Evolutionary conservation across 2,113 vertebrate genomes (phyloP), one percentile per base, ranked within the genome.

Genomic region (Chloropsis cyanopogon): DNA sequence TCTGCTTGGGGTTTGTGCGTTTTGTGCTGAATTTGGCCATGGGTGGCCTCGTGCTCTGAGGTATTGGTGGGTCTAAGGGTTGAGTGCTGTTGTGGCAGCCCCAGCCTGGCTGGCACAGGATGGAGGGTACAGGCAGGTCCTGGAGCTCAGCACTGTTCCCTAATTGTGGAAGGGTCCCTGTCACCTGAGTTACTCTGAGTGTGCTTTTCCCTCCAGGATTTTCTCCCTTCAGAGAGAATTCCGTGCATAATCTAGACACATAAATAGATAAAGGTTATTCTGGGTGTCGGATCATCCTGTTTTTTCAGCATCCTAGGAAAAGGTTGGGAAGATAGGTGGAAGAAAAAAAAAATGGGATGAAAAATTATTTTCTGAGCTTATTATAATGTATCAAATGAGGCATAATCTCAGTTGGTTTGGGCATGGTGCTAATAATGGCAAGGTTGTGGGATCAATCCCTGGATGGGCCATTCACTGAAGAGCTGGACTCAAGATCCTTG

Each of bases 391-490:
- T 33, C 1, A 46, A 54, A 29, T 25, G 16, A 41, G 33, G 33
- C 6, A 31, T 24, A 16, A 37, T 37, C 41, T 46, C 41, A 20
- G 1, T 12, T 19, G 26, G 26, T 46, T 66, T 66, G 41, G 22
- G 33, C 15, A 31, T 20, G 41, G 12, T 9, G 10, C 41, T 21
- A 11, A 23, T 29, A 37, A 29, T 13, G 11, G 35, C 33, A 35
- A 31, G 33, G 39, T 8, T 54, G 25, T 46, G 41, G 61, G 50
- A 20, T 46, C 21, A 31, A 4, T 61, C 25, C 56, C 12, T 61
- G 37, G 4, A 21, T 0, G 2, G 37, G 21, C 8, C 21, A 22
- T 23, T 41, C 28, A 25, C 25, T 17, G 6, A 9, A 18, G 14
- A 14, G 7, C 1, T 59, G 44, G 23, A 25, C 56, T 61, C 33